phyloP scores from a whole-genome alignment of 2,888 invertebrate species.

The Acrocyrtus sp. region DNA sequence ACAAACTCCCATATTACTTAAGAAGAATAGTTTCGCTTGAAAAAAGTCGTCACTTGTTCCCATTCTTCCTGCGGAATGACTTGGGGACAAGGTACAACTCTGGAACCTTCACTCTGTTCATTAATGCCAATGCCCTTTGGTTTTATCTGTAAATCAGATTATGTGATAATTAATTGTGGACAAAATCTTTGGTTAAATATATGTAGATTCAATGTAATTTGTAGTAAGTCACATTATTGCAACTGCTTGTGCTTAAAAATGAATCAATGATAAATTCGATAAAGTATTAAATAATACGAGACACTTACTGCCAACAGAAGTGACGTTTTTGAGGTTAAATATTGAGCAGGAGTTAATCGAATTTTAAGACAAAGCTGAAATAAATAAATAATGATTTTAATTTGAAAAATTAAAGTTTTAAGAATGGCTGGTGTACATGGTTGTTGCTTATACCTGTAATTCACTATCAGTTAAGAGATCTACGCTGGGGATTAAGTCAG shows the following conservation, averaged over 20 bases:
- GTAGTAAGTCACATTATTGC: too few species aligned
- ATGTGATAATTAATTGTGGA: too few species aligned
- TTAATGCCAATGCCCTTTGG: slow-evolving; percentile 36
- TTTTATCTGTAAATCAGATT: slow-evolving; percentile 41
- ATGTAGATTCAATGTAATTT: too few species aligned
- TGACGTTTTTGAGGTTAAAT: slow-evolving; percentile 88
- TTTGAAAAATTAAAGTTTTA: too few species aligned
- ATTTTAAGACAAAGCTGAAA: slow-evolving; percentile 58
- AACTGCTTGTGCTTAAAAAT: too few species aligned
- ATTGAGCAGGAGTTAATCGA: slow-evolving; percentile 71
- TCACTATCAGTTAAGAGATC: slow-evolving; percentile 44
- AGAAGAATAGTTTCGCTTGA: slow-evolving; percentile 25
- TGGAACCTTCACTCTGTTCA: slow-evolving; percentile 30
- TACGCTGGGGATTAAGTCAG: slow-evolving; percentile 46
- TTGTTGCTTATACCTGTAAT: slow-evolving; percentile 36
- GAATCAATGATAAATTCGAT: too few species aligned
- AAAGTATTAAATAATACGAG: slow-evolving; percentile 3
- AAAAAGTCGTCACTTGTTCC: slow-evolving; percentile 36
- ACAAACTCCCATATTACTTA: too few species aligned
- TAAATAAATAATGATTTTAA: neutral
- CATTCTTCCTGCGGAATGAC: slow-evolving; percentile 19
- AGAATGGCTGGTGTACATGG: too few species aligned
- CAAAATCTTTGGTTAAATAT: too few species aligned
- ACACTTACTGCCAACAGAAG: slow-evolving; percentile 73
- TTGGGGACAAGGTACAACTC: slow-evolving; percentile 33